phyloP scores from a whole-genome alignment of 2,888 invertebrate genomes.

The Drosophila meridiana region DNA sequence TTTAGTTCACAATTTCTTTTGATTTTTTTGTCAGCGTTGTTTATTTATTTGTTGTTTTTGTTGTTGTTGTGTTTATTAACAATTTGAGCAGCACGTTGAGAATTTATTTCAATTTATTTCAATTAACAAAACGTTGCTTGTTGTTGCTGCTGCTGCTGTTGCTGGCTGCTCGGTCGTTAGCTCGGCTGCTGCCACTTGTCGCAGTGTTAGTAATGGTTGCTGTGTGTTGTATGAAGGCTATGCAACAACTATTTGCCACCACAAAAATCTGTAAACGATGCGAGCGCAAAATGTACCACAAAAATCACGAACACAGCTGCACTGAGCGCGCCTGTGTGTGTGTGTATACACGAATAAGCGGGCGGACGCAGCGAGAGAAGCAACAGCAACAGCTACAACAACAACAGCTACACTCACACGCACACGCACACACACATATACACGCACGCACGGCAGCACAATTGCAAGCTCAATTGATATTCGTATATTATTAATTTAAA shows the following conservation, averaged over 20 bases:
- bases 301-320: slow-evolving; percentile 54
- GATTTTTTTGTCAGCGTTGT: slow-evolving; percentile 34
- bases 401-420: slow-evolving; percentile 32
- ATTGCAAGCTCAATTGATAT: slow-evolving; percentile 65
- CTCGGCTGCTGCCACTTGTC: slow-evolving; percentile 59
- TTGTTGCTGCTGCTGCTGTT: slow-evolving; percentile 10
- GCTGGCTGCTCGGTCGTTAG: slow-evolving; percentile 31
- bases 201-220: slow-evolving; percentile 66
- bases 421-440: slow-evolving; percentile 3
- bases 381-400: slow-evolving; percentile 22
- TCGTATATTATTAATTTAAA: slow-evolving; percentile 57
- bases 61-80: slow-evolving; percentile 77
- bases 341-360: slow-evolving; percentile 56
- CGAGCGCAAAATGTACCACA: slow-evolving; percentile 71
- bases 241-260: slow-evolving; percentile 82
- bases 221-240: slow-evolving; percentile 78
- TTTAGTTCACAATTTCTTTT: slow-evolving; percentile 39
- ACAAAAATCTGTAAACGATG: slow-evolving; percentile 74
- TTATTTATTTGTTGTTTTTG: slow-evolving; percentile 33
- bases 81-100: slow-evolving; percentile 79
- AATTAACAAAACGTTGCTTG: slow-evolving; percentile 77
- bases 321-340: slow-evolving; percentile 26
- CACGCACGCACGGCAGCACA: slow-evolving; percentile 20
- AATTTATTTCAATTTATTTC: slow-evolving; percentile 84
- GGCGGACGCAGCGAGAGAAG: slow-evolving; percentile 62